Base-by-base conservation (phyloP, 1,140 invertebrate genomes). In the Drosophila pseudoobscura region DNA sequence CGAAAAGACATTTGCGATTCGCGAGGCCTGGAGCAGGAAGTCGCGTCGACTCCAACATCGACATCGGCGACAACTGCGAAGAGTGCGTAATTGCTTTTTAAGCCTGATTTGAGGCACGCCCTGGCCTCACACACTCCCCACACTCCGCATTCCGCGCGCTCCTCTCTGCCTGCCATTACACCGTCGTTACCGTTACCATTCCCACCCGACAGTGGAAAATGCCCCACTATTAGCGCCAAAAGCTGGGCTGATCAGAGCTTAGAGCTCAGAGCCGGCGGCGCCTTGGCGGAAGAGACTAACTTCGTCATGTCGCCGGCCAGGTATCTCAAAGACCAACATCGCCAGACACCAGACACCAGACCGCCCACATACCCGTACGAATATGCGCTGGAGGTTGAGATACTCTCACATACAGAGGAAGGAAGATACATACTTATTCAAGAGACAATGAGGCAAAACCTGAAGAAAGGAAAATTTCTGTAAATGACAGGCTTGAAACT, bases 71-170 rank as follows among this genome's bases (percentile, higher is more conserved):
- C 78, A 80, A 80, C 77, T 59, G 54, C 60, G 65, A 76, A 61
- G 60, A 80, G 78, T 80, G 77, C 77, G 77, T 80, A 80, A 80
- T 80, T 80, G 78, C 72, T 76, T 80, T 79, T 71, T 58, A 71
- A 78, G 75, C 75, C 75, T 47, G 52, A 66, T 56, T 73, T 45
- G 44, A 59, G 78, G 29, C 72, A 80, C 78, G 78, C 78, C 78
- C 72, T 59, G 55, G 46, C 57, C 20, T 24, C 54, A 39, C 35
- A 39, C 49, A 22, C 31, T 8, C 15, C 24, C 9, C 3, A 7
- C 20, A 22, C 2, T 17, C 17, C 17, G 17, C 17, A 17, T 17
- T 3, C 50, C 20, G 2, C 20, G 9, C 8, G 11, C 9, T 13
- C 3, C 35, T 57, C 11, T 20, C 54, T 17, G 47, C 50, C 22